Evolutionary conservation across 2,888 invertebrate species (phyloP), one percentile per base, ranked within the genome.

Genomic region (Argyra leucocephala): DNA sequence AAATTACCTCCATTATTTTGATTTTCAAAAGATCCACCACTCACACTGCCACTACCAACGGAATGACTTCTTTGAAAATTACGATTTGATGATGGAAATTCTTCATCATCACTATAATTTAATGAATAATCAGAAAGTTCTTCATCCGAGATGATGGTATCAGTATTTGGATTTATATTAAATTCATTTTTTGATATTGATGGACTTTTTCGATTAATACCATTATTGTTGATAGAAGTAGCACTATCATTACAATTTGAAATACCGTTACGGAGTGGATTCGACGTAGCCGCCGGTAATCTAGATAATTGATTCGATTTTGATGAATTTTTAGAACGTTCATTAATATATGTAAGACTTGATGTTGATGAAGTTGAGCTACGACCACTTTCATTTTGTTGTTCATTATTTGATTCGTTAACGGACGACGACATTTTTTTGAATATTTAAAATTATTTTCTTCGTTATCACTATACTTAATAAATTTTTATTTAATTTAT

Each of bases 51-150:
- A 48, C 48, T 48, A n/a, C 48, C 15, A 48, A 48, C 48, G 1
- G 48, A 48, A 48, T 18, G 48, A 48, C 48, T 48, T 48, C 48
- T 48, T 48, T 48, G 48, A 18, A 48, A 18, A 48, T 58, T 48
- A 7, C 6, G 22, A 22, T 58, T 21, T 22, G 7, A 22, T 58
- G 22, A 4, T 58, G 22, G 6, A 22, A 21, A 58, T 21, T 58
- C 82, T n/a, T 90, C 90, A 64, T 91, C 90, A 70, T 91, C 90
- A 63, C 90, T 89, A 71, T 91, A 91, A 22, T 87, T 87, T 0
- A 90, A 81, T 37, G 90, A 91, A 71, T 89, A 86, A 71, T 91
- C 91, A 63, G 79, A 78, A 5, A 79, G 65, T 66, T 79, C 79
- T 1, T 74, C 78, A 65, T 79, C 78, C 3, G 79, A 79, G 21